Conservation (phyloP, 2,113 vertebrate genomes). For the Cyanoliseus patagonus region DNA sequence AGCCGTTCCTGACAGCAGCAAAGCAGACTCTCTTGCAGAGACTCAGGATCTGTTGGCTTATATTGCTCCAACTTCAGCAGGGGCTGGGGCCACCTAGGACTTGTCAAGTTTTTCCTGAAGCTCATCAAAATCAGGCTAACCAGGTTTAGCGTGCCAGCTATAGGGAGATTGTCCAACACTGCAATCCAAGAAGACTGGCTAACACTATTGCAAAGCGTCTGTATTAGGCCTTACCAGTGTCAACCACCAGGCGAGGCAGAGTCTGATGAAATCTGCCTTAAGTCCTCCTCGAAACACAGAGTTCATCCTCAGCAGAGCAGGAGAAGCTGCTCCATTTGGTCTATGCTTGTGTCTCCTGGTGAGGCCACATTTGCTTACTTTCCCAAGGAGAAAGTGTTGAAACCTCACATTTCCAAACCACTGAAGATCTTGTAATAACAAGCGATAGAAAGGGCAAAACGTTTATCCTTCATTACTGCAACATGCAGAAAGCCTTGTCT, state of each 20-base stretch:
- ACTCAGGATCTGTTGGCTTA: rapidly evolving
- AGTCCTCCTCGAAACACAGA: not conserved
- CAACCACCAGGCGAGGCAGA: not conserved
- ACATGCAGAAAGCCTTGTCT: not conserved
- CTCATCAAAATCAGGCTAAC: not conserved
- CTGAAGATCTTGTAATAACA: not conserved
- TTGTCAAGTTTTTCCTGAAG: not conserved
- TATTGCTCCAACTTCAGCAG: not conserved
- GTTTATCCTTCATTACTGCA: not conserved
- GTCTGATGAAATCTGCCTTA: not conserved
- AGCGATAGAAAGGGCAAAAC: not conserved
- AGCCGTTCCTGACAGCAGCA: not conserved
- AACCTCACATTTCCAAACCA: not conserved
- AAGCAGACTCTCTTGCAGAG: not conserved
- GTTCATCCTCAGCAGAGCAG: not conserved
- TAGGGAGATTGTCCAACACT: rapidly evolving
- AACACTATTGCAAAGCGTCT: rapidly evolving
- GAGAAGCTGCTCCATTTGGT: not conserved
- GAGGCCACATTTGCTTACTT: not conserved
- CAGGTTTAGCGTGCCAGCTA: not conserved
- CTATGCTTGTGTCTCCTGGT: not conserved
- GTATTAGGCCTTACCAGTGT: rapidly evolving
- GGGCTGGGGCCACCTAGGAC: not conserved
- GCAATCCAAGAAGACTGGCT: not conserved
- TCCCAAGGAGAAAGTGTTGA: not conserved